Evolutionary conservation across 2,797 vertebrate species (phyloP), one percentile per base, ranked within the genome.

Genomic region (Melanotaenia maccullochi): DNA sequence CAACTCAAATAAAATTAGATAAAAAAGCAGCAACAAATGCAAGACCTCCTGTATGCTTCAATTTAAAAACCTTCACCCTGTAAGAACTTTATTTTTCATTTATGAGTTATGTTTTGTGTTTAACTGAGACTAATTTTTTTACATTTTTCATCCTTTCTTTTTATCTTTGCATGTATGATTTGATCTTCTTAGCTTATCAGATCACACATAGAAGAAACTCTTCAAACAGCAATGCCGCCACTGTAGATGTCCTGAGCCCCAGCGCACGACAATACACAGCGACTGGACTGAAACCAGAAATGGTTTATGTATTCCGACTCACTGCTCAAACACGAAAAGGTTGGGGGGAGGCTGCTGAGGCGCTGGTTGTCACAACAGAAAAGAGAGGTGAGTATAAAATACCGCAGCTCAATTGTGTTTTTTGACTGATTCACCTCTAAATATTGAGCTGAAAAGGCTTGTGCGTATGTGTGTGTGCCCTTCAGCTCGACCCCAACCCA

Each of bases 301-400:
- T 93, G 13, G 95, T 96, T 74, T 99, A 99, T 84, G 93, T 99
- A 54, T 99, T 98, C 90, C 95, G 97, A n/a, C 94, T 99, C 85
- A 95, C 95, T 0, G 97, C 98, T 9, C 97, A 98, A 91, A 99
- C 97, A 44, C 95, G 97, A 65, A 99, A 99, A 77, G 98, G 98
- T 62, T 99, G 98, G 98, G 98, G 98, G 0, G 96, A 97, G 81
- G 96, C 96, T 0, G 96, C 97, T 0, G 97, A 99, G 88, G 97
- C 96, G 0, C 85, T 99, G 76, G 97, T 99, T 83, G 97, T 99
- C 83, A 99, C 97, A 68, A 99, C 98, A 0, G 97, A 99, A 83
- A 99, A 97, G 84, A 96, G 98, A 97, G 97, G 98, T 98, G 85
- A 62, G 67, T 8, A 28, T 47, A 32, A 65, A 68, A 65, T 35